Conservation (phyloP, 2,113 vertebrate species). For the Oceanites oceanicus region DNA sequence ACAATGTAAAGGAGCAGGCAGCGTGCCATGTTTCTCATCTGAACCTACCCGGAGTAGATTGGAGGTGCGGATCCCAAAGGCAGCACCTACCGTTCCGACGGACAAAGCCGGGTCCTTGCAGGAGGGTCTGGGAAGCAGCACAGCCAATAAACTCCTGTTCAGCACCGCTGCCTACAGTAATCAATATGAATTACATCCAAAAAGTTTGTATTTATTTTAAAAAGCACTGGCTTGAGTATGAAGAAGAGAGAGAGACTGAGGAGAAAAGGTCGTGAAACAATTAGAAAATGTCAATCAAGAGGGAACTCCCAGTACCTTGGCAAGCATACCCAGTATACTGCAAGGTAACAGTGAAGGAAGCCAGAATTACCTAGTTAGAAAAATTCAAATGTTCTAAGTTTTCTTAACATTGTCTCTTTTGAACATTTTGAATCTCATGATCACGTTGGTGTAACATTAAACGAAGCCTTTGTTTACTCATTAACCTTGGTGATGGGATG, state of each 20-base stretch:
- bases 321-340: not conserved
- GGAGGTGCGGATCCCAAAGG: not conserved
- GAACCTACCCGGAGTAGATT: accelerated
- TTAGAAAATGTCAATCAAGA: not conserved
- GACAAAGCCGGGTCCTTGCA: not conserved
- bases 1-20: not conserved
- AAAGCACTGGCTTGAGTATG: not conserved
- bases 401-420: not conserved
- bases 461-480: not conserved
- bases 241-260: not conserved
- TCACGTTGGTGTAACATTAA: not conserved
- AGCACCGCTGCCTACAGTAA: not conserved
- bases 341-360: not conserved
- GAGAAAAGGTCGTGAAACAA: not conserved
- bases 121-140: not conserved
- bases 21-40: accelerated
- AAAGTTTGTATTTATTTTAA: not conserved
- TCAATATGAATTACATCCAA: not conserved
- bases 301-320: not conserved
- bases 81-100: not conserved
- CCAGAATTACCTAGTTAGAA: not conserved
- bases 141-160: not conserved
- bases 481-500: not conserved
- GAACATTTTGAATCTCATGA: not conserved
- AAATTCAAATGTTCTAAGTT: not conserved